These are phyloP conservation scores for Diorhabda elongata DNA, from an alignment of 1,140 invertebrate species.

Conservation along the genomic window DNA sequence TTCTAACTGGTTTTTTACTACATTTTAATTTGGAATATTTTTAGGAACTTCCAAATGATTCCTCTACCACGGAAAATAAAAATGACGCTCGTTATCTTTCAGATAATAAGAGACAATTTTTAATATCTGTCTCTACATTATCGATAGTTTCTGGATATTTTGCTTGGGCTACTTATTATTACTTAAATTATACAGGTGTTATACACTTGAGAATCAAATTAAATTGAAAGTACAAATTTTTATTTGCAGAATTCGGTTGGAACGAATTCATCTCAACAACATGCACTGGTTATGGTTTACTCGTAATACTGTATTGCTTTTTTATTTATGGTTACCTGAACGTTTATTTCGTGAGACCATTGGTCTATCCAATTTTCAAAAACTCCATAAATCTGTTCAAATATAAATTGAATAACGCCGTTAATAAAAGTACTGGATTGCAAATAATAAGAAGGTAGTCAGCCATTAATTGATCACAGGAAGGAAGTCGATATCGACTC, in stretches of 20 bases:
- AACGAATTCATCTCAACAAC: slow-evolving; percentile 45
- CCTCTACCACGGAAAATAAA: not conserved
- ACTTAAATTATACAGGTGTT: slow-evolving; percentile 29
- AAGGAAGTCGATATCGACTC: not conserved
- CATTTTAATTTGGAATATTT: not conserved
- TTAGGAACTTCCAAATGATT: not conserved
- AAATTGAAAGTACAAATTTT: slow-evolving; percentile 17
- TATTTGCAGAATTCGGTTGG: slow-evolving; percentile 37
- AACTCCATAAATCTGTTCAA: slow-evolving; percentile 36
- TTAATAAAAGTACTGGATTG: not conserved
- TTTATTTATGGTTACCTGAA: slow-evolving; percentile 64
- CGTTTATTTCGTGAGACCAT: slow-evolving; percentile 60
- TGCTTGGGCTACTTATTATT: slow-evolving; percentile 34
- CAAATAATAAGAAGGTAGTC: not conserved
- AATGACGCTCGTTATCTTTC: not conserved
- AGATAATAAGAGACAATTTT: not conserved
- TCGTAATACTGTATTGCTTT: slow-evolving; percentile 63
- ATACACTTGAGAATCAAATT: not conserved
- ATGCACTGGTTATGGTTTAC: slow-evolving; percentile 69
- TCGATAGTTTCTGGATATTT: slow-evolving; percentile 26
- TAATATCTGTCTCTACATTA: slow-evolving; percentile 13
- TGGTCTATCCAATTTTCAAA: slow-evolving; percentile 50
- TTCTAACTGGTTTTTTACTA: not conserved
- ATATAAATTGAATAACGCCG: slow-evolving; percentile 10
- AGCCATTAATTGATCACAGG: not conserved